These are phyloP conservation scores for Drosophila kikkawai DNA, from an alignment of 1,140 invertebrate species.

Conservation along the genomic window DNA sequence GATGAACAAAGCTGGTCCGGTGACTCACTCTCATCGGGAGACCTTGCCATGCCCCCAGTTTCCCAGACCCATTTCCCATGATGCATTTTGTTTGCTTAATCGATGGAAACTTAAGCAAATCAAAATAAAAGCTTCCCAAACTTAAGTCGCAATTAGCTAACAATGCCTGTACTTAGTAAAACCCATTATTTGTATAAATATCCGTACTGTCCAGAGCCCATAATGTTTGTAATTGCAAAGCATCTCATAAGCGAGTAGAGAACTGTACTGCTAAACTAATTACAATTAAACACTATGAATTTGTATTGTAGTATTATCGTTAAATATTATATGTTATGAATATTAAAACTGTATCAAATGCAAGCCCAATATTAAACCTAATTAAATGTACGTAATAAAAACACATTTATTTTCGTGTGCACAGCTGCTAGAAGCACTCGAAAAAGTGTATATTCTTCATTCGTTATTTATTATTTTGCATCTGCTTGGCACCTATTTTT, in stretches of 20 bases:
- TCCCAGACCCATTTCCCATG: slow-evolving; percentile 1
- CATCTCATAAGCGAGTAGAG: slow-evolving; percentile 31
- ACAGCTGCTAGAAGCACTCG: slow-evolving; percentile 30
- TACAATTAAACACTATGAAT: slow-evolving; percentile 44
- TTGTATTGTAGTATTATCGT: slow-evolving; percentile 64
- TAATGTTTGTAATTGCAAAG: slow-evolving; percentile 26
- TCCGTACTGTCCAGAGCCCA: slow-evolving; percentile 18
- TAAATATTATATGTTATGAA: slow-evolving; percentile 16
- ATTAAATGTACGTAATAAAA: slow-evolving; percentile 12
- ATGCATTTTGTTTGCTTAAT: slow-evolving; percentile 75
- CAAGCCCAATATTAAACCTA: slow-evolving; percentile 22
- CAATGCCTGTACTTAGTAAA: slow-evolving; percentile 50
- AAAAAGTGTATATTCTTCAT: background rate
- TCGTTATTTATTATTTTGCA: slow-evolving; percentile 20
- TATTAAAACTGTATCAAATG: slow-evolving; percentile 31
- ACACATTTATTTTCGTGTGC: slow-evolving; percentile 24
- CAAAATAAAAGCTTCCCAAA: slow-evolving; percentile 23
- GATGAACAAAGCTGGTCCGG: slow-evolving; percentile 6
- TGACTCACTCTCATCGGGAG: slow-evolving; percentile 6
- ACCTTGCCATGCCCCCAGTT: slow-evolving; percentile 28
- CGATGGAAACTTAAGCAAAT: slow-evolving; percentile 61
- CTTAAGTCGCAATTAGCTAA: slow-evolving; percentile 25
- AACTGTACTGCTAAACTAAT: slow-evolving; percentile 43
- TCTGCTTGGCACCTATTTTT: slow-evolving; percentile 19
- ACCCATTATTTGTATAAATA: slow-evolving; percentile 18